phyloP scores from a whole-genome alignment of 2,888 invertebrate genomes.

The Agapostemon virescens region DNA sequence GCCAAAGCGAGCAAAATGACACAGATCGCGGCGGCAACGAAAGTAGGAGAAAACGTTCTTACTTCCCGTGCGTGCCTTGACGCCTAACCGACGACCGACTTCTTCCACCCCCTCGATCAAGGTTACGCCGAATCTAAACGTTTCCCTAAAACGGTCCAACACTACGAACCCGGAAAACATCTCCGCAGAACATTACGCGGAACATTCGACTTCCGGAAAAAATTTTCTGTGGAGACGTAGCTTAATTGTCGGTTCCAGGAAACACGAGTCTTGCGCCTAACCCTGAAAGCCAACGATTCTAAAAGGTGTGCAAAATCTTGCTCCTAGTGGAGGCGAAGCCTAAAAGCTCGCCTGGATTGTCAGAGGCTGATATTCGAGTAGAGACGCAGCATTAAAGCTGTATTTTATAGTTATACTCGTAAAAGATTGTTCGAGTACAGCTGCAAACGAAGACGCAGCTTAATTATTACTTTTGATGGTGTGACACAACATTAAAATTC shows the following conservation, averaged over 20 bases:
- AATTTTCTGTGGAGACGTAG: background rate
- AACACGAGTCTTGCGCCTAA: background rate
- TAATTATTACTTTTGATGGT: background rate
- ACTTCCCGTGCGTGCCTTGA: background rate
- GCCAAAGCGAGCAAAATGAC: slow-evolving; percentile 30
- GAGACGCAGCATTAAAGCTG: background rate
- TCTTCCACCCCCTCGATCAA: slow-evolving; percentile 11
- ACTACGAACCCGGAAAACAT: too few relatives aligned
- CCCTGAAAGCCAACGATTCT: background rate
- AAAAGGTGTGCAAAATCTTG: background rate
- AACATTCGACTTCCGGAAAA: background rate
- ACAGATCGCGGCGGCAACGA: slow-evolving; percentile 42
- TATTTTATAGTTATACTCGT: background rate
- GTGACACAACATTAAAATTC: background rate
- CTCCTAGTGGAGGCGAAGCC: background rate
- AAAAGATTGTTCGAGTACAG: background rate
- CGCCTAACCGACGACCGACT: background rate
- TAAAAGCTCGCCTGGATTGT: background rate
- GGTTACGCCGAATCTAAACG: background rate
- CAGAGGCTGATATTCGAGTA: background rate
- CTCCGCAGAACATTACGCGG: too few relatives aligned
- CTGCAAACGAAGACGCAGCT: background rate
- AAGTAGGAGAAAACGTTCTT: slow-evolving; percentile 57
- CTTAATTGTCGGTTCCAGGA: background rate
- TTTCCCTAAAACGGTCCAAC: too few relatives aligned